Conservation (phyloP, 2,888 invertebrate species). For the Notodonta dromedarius region DNA sequence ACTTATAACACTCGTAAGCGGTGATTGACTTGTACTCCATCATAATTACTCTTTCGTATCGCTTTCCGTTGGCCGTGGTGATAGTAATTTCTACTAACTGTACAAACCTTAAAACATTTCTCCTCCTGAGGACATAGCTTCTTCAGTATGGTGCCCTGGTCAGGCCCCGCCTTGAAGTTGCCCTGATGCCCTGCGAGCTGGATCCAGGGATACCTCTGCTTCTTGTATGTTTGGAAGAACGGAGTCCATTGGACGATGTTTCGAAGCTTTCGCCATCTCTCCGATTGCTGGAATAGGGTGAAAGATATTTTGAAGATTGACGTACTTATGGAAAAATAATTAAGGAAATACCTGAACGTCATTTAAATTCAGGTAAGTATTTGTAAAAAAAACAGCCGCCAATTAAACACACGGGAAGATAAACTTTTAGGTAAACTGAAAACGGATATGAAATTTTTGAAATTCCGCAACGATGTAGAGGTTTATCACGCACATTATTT, state of each 20-base stretch:
- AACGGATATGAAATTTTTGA: background rate
- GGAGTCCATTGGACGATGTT: slow-evolving; percentile 98
- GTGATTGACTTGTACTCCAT: too few relatives aligned
- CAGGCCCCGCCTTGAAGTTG: slow-evolving; percentile 96
- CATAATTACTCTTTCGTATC: too few relatives aligned
- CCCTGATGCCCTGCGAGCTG: slow-evolving; percentile 98
- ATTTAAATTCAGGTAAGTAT: too few relatives aligned
- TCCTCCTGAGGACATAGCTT: slow-evolving; percentile 96
- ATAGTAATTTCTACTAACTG: too few relatives aligned
- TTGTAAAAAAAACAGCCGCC: too few relatives aligned
- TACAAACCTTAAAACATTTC: slow-evolving; percentile 89
- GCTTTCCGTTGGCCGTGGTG: too few relatives aligned
- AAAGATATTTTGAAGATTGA: slow-evolving; percentile 12
- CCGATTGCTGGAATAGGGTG: slow-evolving; percentile 89
- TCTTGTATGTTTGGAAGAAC: slow-evolving; percentile 98
- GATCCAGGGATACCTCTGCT: slow-evolving; percentile 97
- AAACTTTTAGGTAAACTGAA: too few relatives aligned
- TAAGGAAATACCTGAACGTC: background rate
- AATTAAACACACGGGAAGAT: too few relatives aligned
- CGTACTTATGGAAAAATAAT: background rate
- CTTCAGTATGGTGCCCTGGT: slow-evolving; percentile 97
- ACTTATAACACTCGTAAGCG: too few relatives aligned
- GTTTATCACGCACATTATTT: background rate
- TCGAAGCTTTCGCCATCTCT: slow-evolving; percentile 94
- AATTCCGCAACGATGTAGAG: background rate